phyloP scores from a whole-genome alignment of 2,797 vertebrate genomes.

The Oceanodroma leucorhoa region DNA sequence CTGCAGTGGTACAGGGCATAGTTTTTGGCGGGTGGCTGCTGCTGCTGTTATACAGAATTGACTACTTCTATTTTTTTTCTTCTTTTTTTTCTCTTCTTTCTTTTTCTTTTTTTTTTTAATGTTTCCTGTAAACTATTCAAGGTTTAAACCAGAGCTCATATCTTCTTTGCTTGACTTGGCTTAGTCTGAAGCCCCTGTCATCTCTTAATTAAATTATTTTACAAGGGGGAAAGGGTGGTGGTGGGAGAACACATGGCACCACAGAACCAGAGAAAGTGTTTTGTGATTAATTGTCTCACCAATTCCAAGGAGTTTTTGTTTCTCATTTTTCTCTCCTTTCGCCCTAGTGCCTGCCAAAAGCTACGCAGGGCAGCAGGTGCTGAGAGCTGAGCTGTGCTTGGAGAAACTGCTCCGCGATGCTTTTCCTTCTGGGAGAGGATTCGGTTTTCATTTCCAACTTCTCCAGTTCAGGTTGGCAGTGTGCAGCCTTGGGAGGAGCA shows the following conservation, averaged over 20 bases:
- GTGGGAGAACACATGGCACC: background rate
- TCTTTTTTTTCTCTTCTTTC: background rate
- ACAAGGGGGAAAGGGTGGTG: background rate
- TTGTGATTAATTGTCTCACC: background rate
- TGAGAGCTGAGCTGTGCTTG: background rate
- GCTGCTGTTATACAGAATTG: background rate
- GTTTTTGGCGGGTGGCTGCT: background rate
- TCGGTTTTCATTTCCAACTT: background rate
- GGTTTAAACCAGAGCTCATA: background rate
- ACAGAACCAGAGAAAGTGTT: background rate
- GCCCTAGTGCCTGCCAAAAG: background rate
- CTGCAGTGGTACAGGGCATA: background rate
- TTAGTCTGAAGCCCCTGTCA: background rate
- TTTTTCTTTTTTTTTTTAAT: background rate
- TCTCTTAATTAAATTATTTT: background rate
- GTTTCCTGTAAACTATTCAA: background rate
- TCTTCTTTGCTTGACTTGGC: background rate
- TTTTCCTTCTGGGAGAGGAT: background rate
- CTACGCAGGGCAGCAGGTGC: background rate
- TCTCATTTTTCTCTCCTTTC: background rate
- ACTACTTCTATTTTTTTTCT: too few relatives aligned
- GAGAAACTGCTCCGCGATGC: rapidly evolving
- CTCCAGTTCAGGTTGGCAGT: background rate
- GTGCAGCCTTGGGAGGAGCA: background rate
- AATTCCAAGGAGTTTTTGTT: background rate